Evolutionary conservation across 2,888 invertebrate species (phyloP), one percentile per base, ranked within the genome.

Genomic region (Parnassius glacialis): DNA sequence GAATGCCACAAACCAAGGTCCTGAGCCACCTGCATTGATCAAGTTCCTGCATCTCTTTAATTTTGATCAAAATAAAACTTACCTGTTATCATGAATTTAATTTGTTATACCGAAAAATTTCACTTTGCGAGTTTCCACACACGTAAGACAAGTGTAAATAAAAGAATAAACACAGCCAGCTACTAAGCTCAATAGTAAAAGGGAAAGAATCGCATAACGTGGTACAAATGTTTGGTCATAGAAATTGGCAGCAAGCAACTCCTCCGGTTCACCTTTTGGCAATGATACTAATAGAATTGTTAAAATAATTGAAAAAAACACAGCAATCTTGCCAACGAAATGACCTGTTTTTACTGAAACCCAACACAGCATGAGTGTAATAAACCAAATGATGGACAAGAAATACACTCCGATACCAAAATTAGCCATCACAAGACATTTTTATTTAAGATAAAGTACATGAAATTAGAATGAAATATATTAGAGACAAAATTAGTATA

Each of bases 391-490:
- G 63, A 93, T 83, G 65, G 94, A 88, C 74, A 95, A 82, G 71
- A 94, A 87, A 78, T 95, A 94, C 65, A 95, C 89, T 70, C 95
- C 95, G 67, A 94, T 84, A 74, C 95, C 95, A 72, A 95, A 85
- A 91, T 76, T 81, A 81, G 78, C 74, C 89, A 90, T 90, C 70
- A 44, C 53, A 51, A 58, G 55, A 55, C 58, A 59, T 57, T 16
- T 16, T 43, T 53, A 58, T 52, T 25, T 43, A 52, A 48, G 52
- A 52, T 62, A n/a, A 45, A n/a, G 12, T 58, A 52, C 44, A 53
- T 50, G 44, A 53, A 62, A 62, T 43, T 52, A 10, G 20, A 57
- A 56, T 42, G 42, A 43, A 50, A 42, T 9, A 52, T n/a, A 42
- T 34, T 34, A 34, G 16, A 34, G 52, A 56, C 43, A 41, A 25